Evolutionary conservation across 2,888 invertebrate species (phyloP).

Genomic region (Eristalinus aeneus): DNA sequence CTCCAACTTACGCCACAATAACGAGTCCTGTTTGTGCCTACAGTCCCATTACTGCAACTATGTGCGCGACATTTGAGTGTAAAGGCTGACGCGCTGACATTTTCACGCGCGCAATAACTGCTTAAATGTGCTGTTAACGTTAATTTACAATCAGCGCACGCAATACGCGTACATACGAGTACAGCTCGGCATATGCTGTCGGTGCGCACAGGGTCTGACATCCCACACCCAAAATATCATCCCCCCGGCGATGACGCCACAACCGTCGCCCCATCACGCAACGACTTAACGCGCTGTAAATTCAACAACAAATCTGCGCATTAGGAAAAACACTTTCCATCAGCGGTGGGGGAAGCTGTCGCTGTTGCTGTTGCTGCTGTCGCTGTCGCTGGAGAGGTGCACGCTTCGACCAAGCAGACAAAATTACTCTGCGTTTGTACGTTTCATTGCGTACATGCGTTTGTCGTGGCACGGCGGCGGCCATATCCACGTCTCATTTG

Average conservation of each 20-base stretch:
- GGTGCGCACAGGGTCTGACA: not conserved
- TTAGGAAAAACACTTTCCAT: constrained; percentile 49
- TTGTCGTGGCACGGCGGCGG: not conserved
- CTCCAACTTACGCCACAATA: not conserved
- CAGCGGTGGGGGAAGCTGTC: not conserved
- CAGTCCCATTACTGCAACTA: not conserved
- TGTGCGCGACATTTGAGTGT: not conserved
- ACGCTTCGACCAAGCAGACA: not conserved
- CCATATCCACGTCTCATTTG: constrained; percentile 51
- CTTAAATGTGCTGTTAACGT: constrained; percentile 56
- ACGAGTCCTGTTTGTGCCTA: not conserved
- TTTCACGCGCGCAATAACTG: constrained; percentile 43
- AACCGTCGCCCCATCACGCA: constrained; percentile 37
- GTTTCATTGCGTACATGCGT: not conserved
- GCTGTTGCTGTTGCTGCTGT: too few relatives aligned
- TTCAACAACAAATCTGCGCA: constrained; percentile 57
- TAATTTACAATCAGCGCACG: constrained; percentile 52
- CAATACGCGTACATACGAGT: constrained; percentile 41
- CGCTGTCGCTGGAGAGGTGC: not conserved
- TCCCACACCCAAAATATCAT: not conserved
- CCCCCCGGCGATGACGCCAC: not conserved
- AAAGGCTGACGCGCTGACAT: constrained; percentile 4
- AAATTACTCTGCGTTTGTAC: not conserved
- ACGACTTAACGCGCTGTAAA: constrained; percentile 55
- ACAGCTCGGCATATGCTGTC: constrained; percentile 6